Percentiles rank a stretch among this genome's conserved stretches.
phyloP scores from a whole-genome alignment of 2,113 vertebrate genomes.

The Argyrosomus japonicus region DNA sequence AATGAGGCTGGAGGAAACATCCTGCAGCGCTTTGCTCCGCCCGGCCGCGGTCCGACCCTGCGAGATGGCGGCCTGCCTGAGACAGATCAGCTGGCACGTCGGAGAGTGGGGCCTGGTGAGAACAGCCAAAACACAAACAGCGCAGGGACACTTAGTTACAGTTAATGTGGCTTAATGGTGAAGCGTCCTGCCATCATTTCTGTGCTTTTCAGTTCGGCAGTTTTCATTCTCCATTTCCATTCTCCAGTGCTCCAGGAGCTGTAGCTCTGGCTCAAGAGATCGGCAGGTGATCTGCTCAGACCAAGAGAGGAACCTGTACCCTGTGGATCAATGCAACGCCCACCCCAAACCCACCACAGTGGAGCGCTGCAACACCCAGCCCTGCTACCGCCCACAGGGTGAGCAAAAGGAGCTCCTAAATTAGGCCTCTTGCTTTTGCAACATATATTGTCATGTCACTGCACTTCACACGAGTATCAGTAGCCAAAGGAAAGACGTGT shows the following conservation, averaged over 20 bases:
- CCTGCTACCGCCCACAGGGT: conserved; percentile 90
- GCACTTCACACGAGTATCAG: not conserved
- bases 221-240: not conserved
- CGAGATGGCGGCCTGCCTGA: conserved; percentile 79
- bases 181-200: not conserved
- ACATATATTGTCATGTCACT: not conserved
- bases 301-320: conserved; percentile 83
- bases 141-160: not conserved
- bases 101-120: conserved; percentile 93
- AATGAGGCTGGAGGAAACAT: conserved; percentile 78
- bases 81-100: conserved; percentile 87
- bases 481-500: too few species aligned
- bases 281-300: conserved; percentile 92
- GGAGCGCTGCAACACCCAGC: conserved; percentile 91
- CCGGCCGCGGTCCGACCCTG: conserved; percentile 84
- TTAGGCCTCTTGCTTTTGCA: not conserved
- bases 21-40: conserved; percentile 83
- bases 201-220: not conserved
- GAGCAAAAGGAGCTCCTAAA: conserved; percentile 44
- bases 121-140: not conserved
- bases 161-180: not conserved
- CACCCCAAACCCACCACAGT: conserved; percentile 82
- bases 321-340: conserved; percentile 81
- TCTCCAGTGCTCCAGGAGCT: conserved; percentile 93
- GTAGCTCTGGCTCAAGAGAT: conserved; percentile 87